A percentile compares a stretch with the other conserved stretches of the same genome.
These are phyloP conservation scores for Crotalus helleri DNA, from an alignment of 2,113 vertebrate genomes.

Conservation along the genomic window DNA sequence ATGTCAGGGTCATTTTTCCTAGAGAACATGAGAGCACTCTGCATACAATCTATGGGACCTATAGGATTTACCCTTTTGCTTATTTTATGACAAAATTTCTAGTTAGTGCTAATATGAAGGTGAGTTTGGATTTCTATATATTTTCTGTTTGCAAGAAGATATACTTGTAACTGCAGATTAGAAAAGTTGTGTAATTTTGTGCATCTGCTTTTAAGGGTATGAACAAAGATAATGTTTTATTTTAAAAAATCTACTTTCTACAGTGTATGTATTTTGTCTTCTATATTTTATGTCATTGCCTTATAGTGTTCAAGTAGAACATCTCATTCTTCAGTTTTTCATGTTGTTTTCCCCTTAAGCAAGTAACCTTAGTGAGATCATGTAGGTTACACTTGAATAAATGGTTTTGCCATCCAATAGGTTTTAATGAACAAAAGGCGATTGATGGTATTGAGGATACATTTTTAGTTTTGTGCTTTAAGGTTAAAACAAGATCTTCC, in stretches of 20 bases:
- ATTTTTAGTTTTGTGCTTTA: not conserved
- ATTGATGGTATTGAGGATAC: not conserved
- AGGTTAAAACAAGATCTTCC: not conserved
- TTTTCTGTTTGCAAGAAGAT: not conserved
- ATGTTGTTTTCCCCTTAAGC: conserved; percentile 4
- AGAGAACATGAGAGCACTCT: not conserved
- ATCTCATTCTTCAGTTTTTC: conserved; percentile 9
- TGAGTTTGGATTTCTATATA: not conserved
- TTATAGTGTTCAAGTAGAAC: conserved; percentile 27
- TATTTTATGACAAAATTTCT: not conserved
- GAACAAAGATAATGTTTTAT: conserved; percentile 37
- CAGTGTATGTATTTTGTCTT: conserved; percentile 16
- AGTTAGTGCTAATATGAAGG: not conserved
- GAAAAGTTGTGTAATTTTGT: not conserved
- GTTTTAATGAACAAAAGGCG: not conserved
- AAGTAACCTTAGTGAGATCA: conserved; percentile 8
- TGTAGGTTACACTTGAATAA: rapidly evolving
- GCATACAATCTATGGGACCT: not conserved
- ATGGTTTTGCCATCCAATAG: not conserved
- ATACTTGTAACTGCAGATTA: conserved; percentile 10
- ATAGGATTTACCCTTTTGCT: not conserved
- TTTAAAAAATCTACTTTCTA: conserved; percentile 28
- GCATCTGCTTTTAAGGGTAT: conserved; percentile 18
- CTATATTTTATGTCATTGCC: conserved; percentile 25
- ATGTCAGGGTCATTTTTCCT: not conserved